phyloP scores from a whole-genome alignment of 1,140 invertebrate species.

The Saccostrea cuccullata region DNA sequence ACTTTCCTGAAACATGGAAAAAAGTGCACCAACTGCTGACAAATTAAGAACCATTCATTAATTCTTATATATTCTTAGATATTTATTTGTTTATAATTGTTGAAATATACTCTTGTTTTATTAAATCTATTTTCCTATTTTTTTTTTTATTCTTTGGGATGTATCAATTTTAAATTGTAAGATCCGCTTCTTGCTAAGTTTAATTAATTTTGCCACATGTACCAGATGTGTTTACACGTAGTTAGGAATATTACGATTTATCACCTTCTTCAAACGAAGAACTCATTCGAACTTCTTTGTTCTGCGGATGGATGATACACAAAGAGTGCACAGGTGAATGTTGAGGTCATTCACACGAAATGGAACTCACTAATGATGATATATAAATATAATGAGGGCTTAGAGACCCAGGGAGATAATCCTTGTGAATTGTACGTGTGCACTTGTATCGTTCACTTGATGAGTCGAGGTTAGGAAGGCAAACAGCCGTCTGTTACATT shows the following conservation, averaged over 20 bases:
- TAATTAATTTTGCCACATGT: background rate
- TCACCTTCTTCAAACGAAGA: background rate
- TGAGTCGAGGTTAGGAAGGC: no score
- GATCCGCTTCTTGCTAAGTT: background rate
- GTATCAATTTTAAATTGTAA: no score
- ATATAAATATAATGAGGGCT: no score
- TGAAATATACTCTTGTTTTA: background rate
- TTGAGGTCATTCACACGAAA: no score
- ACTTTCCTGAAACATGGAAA: conserved; percentile 27
- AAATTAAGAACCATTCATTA: background rate
- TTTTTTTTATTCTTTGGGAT: background rate
- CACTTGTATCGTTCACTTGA: no score
- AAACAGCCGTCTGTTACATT: no score
- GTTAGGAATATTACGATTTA: background rate
- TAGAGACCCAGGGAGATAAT: no score
- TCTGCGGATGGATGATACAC: background rate
- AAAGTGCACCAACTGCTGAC: conserved; percentile 13
- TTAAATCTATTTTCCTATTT: background rate
- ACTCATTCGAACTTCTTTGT: background rate
- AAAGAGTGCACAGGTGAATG: background rate
- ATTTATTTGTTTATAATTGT: background rate
- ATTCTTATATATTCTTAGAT: background rate
- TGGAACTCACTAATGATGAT: no score
- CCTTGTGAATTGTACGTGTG: no score
- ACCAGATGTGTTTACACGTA: background rate